Evolutionary conservation across 2,113 vertebrate genomes (phyloP).

Genomic region (Halcyon senegalensis): DNA sequence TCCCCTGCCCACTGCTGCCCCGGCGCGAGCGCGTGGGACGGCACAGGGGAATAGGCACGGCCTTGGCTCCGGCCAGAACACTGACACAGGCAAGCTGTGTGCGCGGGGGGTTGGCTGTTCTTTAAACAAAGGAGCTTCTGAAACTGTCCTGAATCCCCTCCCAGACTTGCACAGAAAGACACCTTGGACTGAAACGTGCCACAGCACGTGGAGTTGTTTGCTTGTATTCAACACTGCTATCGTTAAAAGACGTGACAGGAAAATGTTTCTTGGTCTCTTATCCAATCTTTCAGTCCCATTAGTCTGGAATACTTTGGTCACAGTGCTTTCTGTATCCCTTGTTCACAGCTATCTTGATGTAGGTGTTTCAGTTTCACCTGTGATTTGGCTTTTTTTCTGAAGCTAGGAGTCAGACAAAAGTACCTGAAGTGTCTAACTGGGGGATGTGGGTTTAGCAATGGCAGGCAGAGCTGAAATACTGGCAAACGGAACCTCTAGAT

Average conservation of each 20-base stretch:
- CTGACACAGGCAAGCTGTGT: background rate
- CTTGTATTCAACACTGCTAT: background rate
- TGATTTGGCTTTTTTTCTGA: background rate
- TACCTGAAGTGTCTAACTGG: background rate
- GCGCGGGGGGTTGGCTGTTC: background rate
- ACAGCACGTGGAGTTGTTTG: background rate
- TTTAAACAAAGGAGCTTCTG: background rate
- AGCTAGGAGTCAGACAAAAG: background rate
- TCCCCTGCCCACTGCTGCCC: background rate
- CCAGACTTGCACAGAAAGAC: background rate
- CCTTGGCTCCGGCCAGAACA: background rate
- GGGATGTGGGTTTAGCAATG: background rate
- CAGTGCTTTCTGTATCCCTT: background rate
- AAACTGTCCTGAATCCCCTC: background rate
- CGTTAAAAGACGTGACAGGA: background rate
- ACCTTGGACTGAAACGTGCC: background rate
- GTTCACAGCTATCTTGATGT: background rate
- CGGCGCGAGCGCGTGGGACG: background rate
- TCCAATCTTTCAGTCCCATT: background rate
- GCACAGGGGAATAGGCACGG: constrained; percentile 17
- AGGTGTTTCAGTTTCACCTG: background rate
- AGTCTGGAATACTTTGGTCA: background rate
- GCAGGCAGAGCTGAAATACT: background rate
- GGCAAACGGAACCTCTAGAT: background rate
- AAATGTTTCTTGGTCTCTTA: background rate